These are phyloP conservation scores for Erythrolamprus reginae DNA, from an alignment of 2,113 vertebrate species.

Conservation along the genomic window DNA sequence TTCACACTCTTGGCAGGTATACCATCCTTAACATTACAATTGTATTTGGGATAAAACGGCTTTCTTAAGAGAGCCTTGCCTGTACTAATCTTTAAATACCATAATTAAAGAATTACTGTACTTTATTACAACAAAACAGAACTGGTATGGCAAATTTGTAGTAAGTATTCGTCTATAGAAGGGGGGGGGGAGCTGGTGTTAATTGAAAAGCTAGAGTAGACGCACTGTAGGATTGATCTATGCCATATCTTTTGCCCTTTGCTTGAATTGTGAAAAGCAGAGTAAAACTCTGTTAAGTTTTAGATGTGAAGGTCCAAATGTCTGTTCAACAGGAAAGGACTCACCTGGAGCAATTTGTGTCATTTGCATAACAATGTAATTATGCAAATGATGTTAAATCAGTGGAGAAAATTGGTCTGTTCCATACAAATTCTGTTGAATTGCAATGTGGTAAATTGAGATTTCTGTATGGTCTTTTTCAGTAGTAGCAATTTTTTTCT, in stretches of 20 bases:
- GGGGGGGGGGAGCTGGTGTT: neutral
- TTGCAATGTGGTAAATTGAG: neutral
- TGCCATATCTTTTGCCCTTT: neutral
- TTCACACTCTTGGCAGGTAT: conserved; percentile 45
- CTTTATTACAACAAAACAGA: conserved; percentile 19
- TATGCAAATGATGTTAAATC: neutral
- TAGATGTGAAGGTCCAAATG: neutral
- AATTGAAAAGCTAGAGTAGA: neutral
- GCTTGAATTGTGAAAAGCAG: neutral
- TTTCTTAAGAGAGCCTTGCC: conserved; percentile 35
- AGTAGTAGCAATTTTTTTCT: neutral
- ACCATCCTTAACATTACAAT: conserved; percentile 53
- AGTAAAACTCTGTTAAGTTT: neutral
- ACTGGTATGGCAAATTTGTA: conserved; percentile 18
- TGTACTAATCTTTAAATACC: conserved; percentile 33
- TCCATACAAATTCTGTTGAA: neutral
- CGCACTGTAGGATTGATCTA: neutral
- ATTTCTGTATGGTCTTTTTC: neutral
- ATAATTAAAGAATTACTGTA: conserved; percentile 35
- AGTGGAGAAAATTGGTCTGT: neutral
- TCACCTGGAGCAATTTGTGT: neutral
- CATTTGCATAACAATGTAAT: neutral
- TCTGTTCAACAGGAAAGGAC: neutral
- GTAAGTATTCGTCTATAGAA: conserved; percentile 38
- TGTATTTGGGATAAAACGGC: conserved; percentile 36